phyloP scores from a whole-genome alignment of 2,797 vertebrate genomes.

The Fundulus diaphanus region DNA sequence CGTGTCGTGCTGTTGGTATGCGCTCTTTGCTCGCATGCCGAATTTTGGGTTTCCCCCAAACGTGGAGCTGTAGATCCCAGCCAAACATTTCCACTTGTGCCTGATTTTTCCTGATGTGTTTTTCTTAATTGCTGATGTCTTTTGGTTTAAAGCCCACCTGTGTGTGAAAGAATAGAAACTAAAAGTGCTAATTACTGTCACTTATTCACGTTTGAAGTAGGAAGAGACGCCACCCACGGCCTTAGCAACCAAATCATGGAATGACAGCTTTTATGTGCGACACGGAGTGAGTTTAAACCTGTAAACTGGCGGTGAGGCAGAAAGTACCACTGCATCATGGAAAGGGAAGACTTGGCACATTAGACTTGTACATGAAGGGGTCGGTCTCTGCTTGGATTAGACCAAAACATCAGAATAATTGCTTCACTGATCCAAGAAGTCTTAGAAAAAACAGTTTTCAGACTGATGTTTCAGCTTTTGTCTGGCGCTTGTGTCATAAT shows the following conservation, averaged over 20 bases:
- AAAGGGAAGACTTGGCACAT: too few relatives aligned
- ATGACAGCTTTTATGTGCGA: neutral
- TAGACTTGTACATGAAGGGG: neutral
- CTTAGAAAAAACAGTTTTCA: neutral
- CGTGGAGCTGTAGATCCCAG: too few relatives aligned
- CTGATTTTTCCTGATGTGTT: too few relatives aligned
- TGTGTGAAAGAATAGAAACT: too few relatives aligned
- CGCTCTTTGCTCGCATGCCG: too few relatives aligned
- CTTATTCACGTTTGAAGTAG: neutral
- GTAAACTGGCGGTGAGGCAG: too few relatives aligned
- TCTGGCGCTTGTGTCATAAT: neutral
- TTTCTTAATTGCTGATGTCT: too few relatives aligned
- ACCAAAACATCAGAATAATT: neutral
- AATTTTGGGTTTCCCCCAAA: too few relatives aligned
- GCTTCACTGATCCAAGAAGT: neutral
- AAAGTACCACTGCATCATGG: neutral
- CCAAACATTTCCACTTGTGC: too few relatives aligned
- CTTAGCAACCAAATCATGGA: neutral
- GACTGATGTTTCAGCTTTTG: neutral
- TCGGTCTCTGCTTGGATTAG: neutral
- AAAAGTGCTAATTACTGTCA: too few relatives aligned
- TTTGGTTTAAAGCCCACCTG: too few relatives aligned
- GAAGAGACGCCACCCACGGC: neutral
- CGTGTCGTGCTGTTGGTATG: too few relatives aligned
- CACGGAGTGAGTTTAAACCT: neutral